Evolutionary conservation across 2,797 vertebrate genomes (phyloP), one percentile per base, ranked within the genome.

Genomic region (Atherinosoma microstoma): DNA sequence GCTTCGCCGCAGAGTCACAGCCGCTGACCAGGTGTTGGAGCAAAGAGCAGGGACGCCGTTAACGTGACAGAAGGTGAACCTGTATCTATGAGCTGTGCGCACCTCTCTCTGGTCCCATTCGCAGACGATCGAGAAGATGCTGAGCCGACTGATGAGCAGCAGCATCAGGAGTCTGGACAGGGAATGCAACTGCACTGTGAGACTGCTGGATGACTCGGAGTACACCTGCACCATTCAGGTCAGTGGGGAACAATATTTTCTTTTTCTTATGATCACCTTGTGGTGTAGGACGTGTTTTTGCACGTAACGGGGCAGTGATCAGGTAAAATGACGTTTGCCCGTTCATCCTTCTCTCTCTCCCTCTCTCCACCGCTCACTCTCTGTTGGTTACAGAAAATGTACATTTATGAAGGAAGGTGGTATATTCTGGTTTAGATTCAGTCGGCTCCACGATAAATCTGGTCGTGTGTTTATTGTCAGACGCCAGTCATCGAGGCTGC

Each of bases 171-270:
- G 93, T 94, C 96, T 98, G 94, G 97, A 98, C 89, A 93, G 96
- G 88, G 97, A 97, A 89, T 97, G 94, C 94, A 95, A 96, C 94
- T 98, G 97, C 93, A 98, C 97, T n/a, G 97, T 98, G 89, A 92
- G 97, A 87, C 96, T 98, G 89, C 95, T 98, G 94, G 97, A 98
- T 94, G 97, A 98, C 89, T 97, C 96, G 91, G 97, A 98, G 94
- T 98, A 98, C 95, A 96, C 96, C 94, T 98, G 97, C 95, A 97
- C 95, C 79, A 95, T 98, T 73, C 97, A 98, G 96, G 97, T 98
- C 93, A 94, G 94, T 94, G 82, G 73, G 76, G 70, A 64, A n/a
- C 70, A 60, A 35, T 69, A 51, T 75, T 58, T 65, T 67, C 76
- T 58, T 40, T 40, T 16, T 76, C 58, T 64, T 56, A 71, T 27